These are phyloP conservation scores for Spea hammondii DNA, from an alignment of 2,797 vertebrate species.

Conservation along the genomic window DNA sequence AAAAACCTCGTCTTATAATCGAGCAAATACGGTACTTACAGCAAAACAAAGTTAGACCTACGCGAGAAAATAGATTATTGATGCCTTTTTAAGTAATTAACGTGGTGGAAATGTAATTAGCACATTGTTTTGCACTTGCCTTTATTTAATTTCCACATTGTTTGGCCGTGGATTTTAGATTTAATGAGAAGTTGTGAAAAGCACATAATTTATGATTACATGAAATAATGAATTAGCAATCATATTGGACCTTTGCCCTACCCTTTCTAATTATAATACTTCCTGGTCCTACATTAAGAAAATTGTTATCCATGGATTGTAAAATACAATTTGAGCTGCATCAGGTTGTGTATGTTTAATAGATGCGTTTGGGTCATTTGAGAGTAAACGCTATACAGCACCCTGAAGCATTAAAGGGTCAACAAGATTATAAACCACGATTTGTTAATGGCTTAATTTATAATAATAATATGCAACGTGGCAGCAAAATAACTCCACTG, in stretches of 20 bases:
- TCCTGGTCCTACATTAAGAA: constrained; percentile 38
- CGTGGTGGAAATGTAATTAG: constrained; percentile 41
- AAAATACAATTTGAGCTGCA: constrained; percentile 27
- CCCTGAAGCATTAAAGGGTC: constrained; percentile 35
- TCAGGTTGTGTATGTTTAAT: constrained; percentile 28
- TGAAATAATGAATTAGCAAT: constrained; percentile 49
- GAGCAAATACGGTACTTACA: too few relatives aligned
- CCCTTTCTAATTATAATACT: constrained; percentile 47
- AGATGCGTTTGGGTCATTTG: constrained; percentile 21
- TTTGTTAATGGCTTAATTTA: constrained; percentile 36
- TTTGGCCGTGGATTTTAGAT: constrained; percentile 42
- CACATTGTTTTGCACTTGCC: constrained; percentile 18
- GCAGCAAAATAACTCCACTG: constrained; percentile 10
- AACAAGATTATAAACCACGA: not conserved
- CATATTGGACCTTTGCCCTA: constrained; percentile 41
- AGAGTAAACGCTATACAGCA: constrained; percentile 18
- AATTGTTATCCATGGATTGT: constrained; percentile 13
- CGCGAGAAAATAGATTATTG: not conserved
- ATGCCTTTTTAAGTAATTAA: constrained; percentile 37
- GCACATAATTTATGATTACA: constrained; percentile 52
- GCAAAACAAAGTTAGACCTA: too few relatives aligned
- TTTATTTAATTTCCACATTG: constrained; percentile 27
- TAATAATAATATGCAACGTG: constrained; percentile 15
- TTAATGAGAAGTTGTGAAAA: constrained; percentile 47
- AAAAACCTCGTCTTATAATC: too few relatives aligned